Base-by-base conservation (phyloP, 2,113 vertebrate species). In the Eidolon helvum region DNA sequence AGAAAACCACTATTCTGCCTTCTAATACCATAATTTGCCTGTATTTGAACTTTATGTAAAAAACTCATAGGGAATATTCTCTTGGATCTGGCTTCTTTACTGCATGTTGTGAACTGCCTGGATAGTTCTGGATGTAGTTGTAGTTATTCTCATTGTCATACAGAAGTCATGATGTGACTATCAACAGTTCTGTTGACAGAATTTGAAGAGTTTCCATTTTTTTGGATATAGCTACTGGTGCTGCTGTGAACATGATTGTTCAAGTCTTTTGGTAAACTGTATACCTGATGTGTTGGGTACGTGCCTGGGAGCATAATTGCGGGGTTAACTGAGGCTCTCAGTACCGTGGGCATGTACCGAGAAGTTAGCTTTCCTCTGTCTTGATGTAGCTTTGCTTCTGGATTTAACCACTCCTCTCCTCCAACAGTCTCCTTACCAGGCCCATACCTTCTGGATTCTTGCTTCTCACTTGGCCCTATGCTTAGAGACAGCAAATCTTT, bases 331-430 rank as follows among this genome's bases (percentile, higher is more conserved):
- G 33, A 83, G 48, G 45, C 48, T 59, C 63, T 11, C 33, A 38
- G 40, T 21, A 43, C n/a, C 38, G n/a, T 77, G 71, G 53, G 45
- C 0, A 0, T 55, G 26, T 48, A 50, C 45, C 24, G 66, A 82
- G 75, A 65, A 15, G 43, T 66, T 30, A 80, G 28, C 61, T 87
- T 75, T 95, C 75, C 88, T 86, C 4, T 65, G 53, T 72, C n/a
- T 74, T 87, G 55, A 53, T 79, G 33, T 24, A 92, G 53, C 10
- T 24, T 91, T n/a, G 94, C 68, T 93, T 87, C 79, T 91, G 91
- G 68, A 57, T 63, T 75, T 85, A 75, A 7, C 28, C 15, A n/a
- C 14, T 14, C 40, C 65, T 10, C 26, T 55, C 33, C 84, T 28
- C 28, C 26, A 12, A 9, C 9, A 87, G 45, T 83, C 63, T 74